These are phyloP conservation scores for Lutjanus argentimaculatus DNA, from an alignment of 2,797 vertebrate species.

Conservation along the genomic window DNA sequence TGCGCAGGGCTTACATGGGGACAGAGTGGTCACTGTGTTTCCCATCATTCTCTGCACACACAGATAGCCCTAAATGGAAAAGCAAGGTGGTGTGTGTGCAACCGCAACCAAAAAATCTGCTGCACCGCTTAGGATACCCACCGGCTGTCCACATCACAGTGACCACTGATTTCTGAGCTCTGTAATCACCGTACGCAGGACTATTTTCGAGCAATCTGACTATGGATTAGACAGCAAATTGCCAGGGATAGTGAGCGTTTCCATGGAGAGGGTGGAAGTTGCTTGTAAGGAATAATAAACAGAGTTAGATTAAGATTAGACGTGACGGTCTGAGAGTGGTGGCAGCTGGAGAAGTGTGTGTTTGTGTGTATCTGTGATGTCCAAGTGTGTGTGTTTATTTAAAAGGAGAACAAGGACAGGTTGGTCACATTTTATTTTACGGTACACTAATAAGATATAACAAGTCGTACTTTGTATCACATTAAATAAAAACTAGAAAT, in stretches of 20 bases:
- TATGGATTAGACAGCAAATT: slow-evolving; percentile 85
- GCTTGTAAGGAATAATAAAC: slow-evolving; percentile 86
- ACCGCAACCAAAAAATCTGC: slow-evolving; percentile 83
- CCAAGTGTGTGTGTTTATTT: slow-evolving; percentile 24
- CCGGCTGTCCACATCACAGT: slow-evolving; percentile 86
- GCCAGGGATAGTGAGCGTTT: slow-evolving; percentile 75
- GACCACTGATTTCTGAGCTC: slow-evolving; percentile 81
- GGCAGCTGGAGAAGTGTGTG: slow-evolving; percentile 53
- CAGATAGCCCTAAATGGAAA: slow-evolving; percentile 85
- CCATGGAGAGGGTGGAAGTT: slow-evolving; percentile 85
- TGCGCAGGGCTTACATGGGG: slow-evolving; percentile 47
- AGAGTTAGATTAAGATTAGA: slow-evolving; percentile 77
- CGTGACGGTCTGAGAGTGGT: slow-evolving; percentile 45
- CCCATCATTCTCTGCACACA: slow-evolving; percentile 75
- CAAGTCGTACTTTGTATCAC: too few relatives aligned
- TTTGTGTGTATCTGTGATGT: slow-evolving; percentile 25
- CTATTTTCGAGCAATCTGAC: slow-evolving; percentile 87
- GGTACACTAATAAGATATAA: too few relatives aligned
- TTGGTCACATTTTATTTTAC: too few relatives aligned
- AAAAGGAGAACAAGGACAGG: slow-evolving; percentile 22
- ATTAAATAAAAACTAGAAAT: too few relatives aligned
- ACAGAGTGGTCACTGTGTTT: slow-evolving; percentile 78
- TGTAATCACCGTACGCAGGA: slow-evolving; percentile 84
- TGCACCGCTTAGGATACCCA: slow-evolving; percentile 82
- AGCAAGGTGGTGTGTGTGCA: slow-evolving; percentile 80